Evolutionary conservation across 2,797 vertebrate genomes (phyloP).

Genomic region (Malacoraja senta): DNA sequence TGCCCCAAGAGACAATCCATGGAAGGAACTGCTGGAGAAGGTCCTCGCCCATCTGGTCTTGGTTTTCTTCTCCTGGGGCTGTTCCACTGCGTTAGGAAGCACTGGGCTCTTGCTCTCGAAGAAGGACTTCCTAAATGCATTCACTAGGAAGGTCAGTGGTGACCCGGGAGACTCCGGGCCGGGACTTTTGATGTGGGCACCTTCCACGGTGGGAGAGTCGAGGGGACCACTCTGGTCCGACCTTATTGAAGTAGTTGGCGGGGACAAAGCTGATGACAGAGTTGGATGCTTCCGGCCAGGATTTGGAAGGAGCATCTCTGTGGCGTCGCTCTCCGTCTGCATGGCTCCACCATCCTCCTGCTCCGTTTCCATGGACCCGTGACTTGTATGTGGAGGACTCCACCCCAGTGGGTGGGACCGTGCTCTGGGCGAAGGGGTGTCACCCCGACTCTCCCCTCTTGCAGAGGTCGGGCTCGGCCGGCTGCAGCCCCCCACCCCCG

Average conservation of each 20-base stretch:
- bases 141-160: slow-evolving; percentile 54
- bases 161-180: slow-evolving; percentile 46
- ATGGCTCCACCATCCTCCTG: slow-evolving; percentile 40
- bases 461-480: background rate
- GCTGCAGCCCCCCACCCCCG: too few species aligned
- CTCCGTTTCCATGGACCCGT: slow-evolving; percentile 41
- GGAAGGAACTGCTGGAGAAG: background rate
- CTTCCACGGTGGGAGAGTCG: slow-evolving; percentile 17
- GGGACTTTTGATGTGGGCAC: slow-evolving; percentile 38
- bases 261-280: background rate
- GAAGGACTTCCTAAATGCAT: slow-evolving; percentile 53
- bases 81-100: slow-evolving; percentile 47
- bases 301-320: slow-evolving; percentile 42
- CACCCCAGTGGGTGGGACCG: background rate
- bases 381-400: background rate
- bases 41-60: slow-evolving; percentile 15
- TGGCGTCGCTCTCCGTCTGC: slow-evolving; percentile 37
- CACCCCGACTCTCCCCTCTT: background rate
- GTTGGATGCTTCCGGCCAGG: rapidly evolving
- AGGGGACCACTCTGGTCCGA: slow-evolving; percentile 21
- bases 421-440: background rate
- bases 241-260: background rate
- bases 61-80: slow-evolving; percentile 42
- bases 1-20: background rate
- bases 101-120: slow-evolving; percentile 47